These are phyloP conservation scores for Tenthredo mesomela DNA, from an alignment of 2,888 invertebrate species.

Conservation along the genomic window DNA sequence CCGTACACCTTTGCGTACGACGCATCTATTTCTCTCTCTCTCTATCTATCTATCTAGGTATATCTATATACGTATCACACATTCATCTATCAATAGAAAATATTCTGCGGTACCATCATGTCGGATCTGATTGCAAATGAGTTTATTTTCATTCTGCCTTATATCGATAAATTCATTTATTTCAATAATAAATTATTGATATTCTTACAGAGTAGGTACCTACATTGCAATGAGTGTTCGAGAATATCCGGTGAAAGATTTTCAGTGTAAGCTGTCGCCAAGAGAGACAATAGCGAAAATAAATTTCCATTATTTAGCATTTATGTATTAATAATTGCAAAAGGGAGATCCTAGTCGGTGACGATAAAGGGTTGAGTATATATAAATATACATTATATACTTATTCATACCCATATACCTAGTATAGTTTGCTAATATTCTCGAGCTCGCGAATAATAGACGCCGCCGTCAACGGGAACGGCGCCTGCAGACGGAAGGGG, in stretches of 20 bases:
- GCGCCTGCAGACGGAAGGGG: constrained; percentile 38
- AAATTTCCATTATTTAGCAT: constrained; percentile 76
- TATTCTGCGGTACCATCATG: not conserved
- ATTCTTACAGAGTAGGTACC: not conserved
- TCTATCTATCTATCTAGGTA: not conserved
- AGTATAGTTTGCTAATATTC: constrained; percentile 3
- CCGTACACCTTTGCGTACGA: not conserved
- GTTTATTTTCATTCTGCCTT: not conserved
- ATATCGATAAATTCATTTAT: not conserved
- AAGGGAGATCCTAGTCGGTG: not conserved
- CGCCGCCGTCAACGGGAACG: constrained; percentile 28
- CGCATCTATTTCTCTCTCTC: not conserved
- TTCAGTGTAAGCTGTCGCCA: not conserved
- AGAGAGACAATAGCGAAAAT: constrained; percentile 65
- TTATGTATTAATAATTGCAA: constrained; percentile 75
- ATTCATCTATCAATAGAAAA: not conserved
- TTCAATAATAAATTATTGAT: not conserved
- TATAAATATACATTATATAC: not conserved
- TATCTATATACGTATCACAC: not conserved
- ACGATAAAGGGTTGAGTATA: constrained; percentile 2
- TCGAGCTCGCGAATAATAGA: constrained; percentile 40
- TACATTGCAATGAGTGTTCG: not conserved
- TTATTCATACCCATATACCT: not conserved
- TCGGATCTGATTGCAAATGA: not conserved
- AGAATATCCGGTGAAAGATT: not conserved